Conservation (phyloP, 2,113 vertebrate species). For the Corythornis madagascariensis region DNA sequence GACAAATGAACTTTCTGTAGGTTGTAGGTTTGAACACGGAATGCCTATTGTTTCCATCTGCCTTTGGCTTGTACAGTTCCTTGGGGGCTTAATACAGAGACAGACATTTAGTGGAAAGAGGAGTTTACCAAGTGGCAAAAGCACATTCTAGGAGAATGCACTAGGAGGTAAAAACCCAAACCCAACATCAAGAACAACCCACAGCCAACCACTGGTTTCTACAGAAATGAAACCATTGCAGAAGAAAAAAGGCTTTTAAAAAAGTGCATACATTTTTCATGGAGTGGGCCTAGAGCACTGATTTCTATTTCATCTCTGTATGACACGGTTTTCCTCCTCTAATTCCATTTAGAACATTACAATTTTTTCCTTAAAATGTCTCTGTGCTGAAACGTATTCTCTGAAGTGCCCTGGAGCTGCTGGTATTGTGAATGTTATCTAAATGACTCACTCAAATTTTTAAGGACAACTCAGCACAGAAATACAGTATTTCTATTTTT, state of each 20-base stretch:
- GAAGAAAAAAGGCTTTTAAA: constrained; percentile 46
- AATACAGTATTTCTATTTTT: neutral
- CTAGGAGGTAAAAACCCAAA: neutral
- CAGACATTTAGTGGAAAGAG: constrained; percentile 50
- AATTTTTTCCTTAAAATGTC: constrained; percentile 62
- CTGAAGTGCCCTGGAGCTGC: constrained; percentile 55
- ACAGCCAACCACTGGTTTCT: constrained; percentile 9
- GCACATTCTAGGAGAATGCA: constrained; percentile 12
- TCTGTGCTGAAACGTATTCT: constrained; percentile 42
- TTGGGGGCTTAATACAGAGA: constrained; percentile 36
- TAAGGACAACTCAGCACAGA: constrained; percentile 41
- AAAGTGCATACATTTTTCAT: constrained; percentile 70
- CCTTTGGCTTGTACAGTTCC: constrained; percentile 57
- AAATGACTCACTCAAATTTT: constrained; percentile 54
- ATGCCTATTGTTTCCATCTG: constrained; percentile 63
- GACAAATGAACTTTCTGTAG: constrained; percentile 67
- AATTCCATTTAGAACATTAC: constrained; percentile 68
- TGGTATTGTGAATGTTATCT: constrained; percentile 51
- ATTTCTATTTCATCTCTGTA: constrained; percentile 73
- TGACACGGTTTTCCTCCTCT: constrained; percentile 56
- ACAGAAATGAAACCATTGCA: constrained; percentile 2
- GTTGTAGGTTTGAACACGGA: constrained; percentile 35
- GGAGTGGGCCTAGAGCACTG: constrained; percentile 56
- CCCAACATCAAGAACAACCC: neutral
- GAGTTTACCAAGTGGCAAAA: constrained; percentile 52